A percentile compares a stretch with the other conserved stretches of the same genome.
Conservation (phyloP, 2,797 vertebrate species). For the Xiphophorus birchmanni region DNA sequence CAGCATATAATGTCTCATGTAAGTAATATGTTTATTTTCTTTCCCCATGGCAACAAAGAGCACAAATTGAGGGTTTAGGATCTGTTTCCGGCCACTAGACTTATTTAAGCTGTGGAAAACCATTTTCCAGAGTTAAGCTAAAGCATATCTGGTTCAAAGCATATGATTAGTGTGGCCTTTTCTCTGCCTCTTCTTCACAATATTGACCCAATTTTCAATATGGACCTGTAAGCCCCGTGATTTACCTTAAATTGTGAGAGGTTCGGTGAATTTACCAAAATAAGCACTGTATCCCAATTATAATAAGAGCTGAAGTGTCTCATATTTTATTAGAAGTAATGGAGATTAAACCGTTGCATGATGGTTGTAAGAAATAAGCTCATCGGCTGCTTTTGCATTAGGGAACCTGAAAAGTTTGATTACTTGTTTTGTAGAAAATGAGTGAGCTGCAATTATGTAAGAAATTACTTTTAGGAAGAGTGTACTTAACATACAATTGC, state of each 20-base stretch:
- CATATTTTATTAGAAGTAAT: not conserved
- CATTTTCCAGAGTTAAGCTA: not conserved
- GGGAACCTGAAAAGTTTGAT: not conserved
- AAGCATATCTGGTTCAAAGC: not conserved
- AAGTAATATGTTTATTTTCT: not conserved
- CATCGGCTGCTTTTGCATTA: not conserved
- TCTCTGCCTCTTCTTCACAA: not conserved
- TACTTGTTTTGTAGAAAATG: not conserved
- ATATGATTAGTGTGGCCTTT: not conserved
- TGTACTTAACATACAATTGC: not conserved
- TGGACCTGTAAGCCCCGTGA: not conserved
- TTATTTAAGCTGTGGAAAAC: not conserved
- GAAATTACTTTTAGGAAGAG: not conserved
- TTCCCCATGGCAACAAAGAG: not conserved
- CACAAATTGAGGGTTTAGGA: not conserved
- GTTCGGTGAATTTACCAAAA: not conserved
- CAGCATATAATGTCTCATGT: not conserved
- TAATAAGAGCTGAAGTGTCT: too few species aligned
- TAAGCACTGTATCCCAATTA: too few species aligned
- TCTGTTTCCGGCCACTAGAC: not conserved
- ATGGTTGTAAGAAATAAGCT: not conserved
- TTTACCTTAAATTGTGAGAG: not conserved
- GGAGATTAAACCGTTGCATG: not conserved
- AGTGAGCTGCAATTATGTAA: not conserved
- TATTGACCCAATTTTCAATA: not conserved